Conservation (phyloP, 1,140 invertebrate species). For the Rhopalosiphum maidis region DNA sequence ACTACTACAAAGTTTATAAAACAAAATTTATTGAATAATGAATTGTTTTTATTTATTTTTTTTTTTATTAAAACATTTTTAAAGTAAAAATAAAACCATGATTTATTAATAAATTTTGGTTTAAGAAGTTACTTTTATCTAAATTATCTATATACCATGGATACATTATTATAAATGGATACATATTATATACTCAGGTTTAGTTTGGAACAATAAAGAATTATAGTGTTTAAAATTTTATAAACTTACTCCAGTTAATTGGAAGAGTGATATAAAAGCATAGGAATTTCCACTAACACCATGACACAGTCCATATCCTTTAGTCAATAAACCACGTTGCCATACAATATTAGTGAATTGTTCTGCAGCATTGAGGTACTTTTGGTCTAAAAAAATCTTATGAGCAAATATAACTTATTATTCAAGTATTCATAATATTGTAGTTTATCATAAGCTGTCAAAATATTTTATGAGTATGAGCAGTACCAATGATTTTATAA, state of each 20-base stretch:
- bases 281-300: slow-evolving; percentile 92
- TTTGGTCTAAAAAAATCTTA: slow-evolving; percentile 74
- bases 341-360: slow-evolving; percentile 82
- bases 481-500: not conserved
- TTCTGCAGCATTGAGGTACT: slow-evolving; percentile 77
- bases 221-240: not conserved
- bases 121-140: not conserved
- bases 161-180: not conserved
- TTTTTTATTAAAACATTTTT: not conserved
- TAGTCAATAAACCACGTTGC: slow-evolving; percentile 82
- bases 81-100: not conserved
- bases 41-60: too few species aligned
- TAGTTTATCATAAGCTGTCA: not conserved
- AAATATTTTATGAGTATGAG: not conserved
- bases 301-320: slow-evolving; percentile 92
- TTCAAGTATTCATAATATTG: not conserved
- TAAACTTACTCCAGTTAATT: slow-evolving; percentile 74
- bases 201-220: not conserved
- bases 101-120: not conserved
- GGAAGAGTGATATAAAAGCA: slow-evolving; percentile 81
- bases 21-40: not conserved
- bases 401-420: not conserved
- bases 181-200: not conserved
- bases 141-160: not conserved
- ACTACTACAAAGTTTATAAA: not conserved